Percentiles rank a stretch among this genome's conserved stretches.
phyloP scores from a whole-genome alignment of 1,140 invertebrate species.

The Drosophila navojoa region DNA sequence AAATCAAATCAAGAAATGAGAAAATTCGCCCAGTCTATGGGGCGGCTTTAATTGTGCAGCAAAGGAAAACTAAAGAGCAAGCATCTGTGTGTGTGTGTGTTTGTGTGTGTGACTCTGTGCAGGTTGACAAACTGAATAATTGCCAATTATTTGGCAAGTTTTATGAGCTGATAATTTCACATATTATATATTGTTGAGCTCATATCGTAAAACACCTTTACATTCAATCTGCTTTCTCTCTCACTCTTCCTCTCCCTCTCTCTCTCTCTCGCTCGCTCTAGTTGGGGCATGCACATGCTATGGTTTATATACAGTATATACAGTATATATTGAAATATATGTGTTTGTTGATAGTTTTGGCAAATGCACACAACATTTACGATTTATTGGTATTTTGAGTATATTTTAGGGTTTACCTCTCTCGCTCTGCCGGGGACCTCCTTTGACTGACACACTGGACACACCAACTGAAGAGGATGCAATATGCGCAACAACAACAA shows the following conservation, averaged over 20 bases:
- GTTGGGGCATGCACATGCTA: slow-evolving; percentile 73
- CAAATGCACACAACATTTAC: slow-evolving; percentile 78
- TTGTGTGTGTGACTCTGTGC: slow-evolving; percentile 33
- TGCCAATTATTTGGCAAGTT: slow-evolving; percentile 76
- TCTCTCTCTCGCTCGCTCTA: neutral
- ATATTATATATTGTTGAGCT: slow-evolving; percentile 70
- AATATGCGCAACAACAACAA: slow-evolving; percentile 55
- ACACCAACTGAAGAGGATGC: slow-evolving; percentile 72
- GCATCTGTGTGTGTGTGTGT: slow-evolving; percentile 24
- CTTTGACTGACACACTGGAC: slow-evolving; percentile 76
- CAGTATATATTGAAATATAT: slow-evolving; percentile 37
- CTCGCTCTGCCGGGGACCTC: slow-evolving; percentile 52
- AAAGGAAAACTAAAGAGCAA: slow-evolving; percentile 55
- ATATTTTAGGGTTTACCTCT: slow-evolving; percentile 70
- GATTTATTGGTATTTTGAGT: slow-evolving; percentile 75
- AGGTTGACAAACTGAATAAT: slow-evolving; percentile 80
- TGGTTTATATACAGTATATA: slow-evolving; percentile 52
- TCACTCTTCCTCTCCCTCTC: neutral
- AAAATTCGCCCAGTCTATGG: slow-evolving; percentile 38
- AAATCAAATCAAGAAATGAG: slow-evolving; percentile 33
- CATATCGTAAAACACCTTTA: slow-evolving; percentile 36
- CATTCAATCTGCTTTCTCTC: slow-evolving; percentile 25
- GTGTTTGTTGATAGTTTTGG: slow-evolving; percentile 20
- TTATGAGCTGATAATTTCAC: slow-evolving; percentile 79
- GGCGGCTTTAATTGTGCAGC: slow-evolving; percentile 58